These are phyloP conservation scores for Pseudocheirus occidentalis DNA, from an alignment of 2,797 vertebrate genomes.

Conservation along the genomic window DNA sequence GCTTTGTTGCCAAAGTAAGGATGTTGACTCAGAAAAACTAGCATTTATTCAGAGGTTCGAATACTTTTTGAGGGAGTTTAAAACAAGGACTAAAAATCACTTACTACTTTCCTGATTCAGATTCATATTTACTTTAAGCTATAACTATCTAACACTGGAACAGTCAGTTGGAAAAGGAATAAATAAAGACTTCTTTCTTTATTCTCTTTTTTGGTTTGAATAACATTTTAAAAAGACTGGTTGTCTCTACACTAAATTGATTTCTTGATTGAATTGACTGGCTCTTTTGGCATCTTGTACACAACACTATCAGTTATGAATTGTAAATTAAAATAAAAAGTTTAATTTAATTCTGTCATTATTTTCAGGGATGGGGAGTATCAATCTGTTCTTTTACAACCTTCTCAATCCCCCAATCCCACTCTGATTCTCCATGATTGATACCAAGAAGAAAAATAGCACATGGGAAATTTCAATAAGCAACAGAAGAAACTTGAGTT, in stretches of 20 bases:
- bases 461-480: not conserved
- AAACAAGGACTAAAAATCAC: slow-evolving; percentile 2
- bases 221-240: slow-evolving; percentile 6
- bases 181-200: not conserved
- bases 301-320: slow-evolving; percentile 1
- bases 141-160: slow-evolving; percentile 3
- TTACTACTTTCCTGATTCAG: slow-evolving; percentile 34
- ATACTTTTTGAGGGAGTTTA: not conserved
- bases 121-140: not conserved
- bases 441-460: not conserved
- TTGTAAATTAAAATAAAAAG: slow-evolving; percentile 54
- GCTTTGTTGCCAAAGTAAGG: no score
- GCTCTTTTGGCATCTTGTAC: slow-evolving; percentile 32
- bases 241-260: slow-evolving; percentile 38
- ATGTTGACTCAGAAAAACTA: not conserved
- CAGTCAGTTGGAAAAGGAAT: slow-evolving; percentile 38
- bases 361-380: slow-evolving; percentile 37
- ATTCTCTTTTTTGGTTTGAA: not conserved
- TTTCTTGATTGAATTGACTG: not conserved
- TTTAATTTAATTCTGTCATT: slow-evolving; percentile 56
- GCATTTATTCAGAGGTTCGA: not conserved
- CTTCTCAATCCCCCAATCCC: not conserved
- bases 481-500: not conserved
- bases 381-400: slow-evolving; percentile 3
- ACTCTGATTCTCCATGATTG: not conserved